Percentiles rank a stretch among this genome's conserved stretches.
Conservation (phyloP, 1,140 invertebrate genomes). For the Mizuhopecten yessoensis region DNA sequence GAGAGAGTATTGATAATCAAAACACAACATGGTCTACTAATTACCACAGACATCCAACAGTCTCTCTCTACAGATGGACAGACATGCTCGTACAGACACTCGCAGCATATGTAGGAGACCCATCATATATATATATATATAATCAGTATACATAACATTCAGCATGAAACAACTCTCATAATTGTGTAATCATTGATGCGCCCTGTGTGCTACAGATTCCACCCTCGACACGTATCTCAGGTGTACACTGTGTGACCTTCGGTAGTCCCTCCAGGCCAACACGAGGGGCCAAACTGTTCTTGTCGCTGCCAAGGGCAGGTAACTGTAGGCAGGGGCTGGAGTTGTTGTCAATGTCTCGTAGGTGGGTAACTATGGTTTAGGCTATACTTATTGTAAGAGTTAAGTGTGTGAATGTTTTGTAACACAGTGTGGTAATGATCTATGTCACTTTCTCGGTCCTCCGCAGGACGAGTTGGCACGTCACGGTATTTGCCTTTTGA, state of each 20-base stretch:
- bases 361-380: conserved; percentile 37
- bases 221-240: background rate
- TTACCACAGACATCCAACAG: background rate
- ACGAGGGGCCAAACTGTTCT: background rate
- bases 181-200: background rate
- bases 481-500: conserved; percentile 75
- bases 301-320: background rate
- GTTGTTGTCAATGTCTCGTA: conserved; percentile 33
- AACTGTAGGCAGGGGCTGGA: conserved; percentile 12
- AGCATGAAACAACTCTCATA: background rate
- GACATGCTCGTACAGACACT: background rate
- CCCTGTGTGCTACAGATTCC: conserved; percentile 1
- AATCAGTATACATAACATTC: background rate
- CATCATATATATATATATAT: conserved; percentile 34
- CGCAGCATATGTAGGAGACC: background rate
- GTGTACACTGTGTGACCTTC: background rate
- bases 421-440: conserved; percentile 56
- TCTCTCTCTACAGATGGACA: background rate
- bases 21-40: background rate
- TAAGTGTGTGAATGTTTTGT: conserved; percentile 34
- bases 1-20: background rate
- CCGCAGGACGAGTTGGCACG: conserved; percentile 55
- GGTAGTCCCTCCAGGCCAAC: background rate
- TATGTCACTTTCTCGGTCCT: conserved; percentile 65
- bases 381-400: conserved; percentile 9